Evolutionary conservation across 2,888 invertebrate species (phyloP), one percentile per base, ranked within the genome.

Genomic region (Apeira syringaria): DNA sequence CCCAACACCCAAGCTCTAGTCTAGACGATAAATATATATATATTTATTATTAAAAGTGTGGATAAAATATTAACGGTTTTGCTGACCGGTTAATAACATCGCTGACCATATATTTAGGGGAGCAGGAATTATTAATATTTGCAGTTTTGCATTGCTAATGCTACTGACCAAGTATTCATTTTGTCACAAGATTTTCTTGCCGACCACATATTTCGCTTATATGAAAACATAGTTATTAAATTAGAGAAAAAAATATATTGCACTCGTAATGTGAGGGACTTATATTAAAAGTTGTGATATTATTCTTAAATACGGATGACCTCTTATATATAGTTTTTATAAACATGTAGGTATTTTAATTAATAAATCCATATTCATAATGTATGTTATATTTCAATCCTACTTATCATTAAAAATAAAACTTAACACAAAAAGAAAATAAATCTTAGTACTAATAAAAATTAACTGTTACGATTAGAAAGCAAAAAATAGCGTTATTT

Each of bases 401-500:
- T 87, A 85, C 84, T 85, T 84, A 84, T 74, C 74, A 80, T 71
- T 64, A 77, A 79, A 52, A 53, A 44, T 74, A 68, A 80, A 77
- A 80, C 73, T 77, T 74, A 81, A 75, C 65, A 71, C 71, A 64
- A 68, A 64, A 74, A 68, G 60, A 76, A 80, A 72, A 66, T 20
- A 20, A 75, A 76, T 47, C 68, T 74, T 75, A 74, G 65, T 74
- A 74, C 76, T 77, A 80, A 78, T 76, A 71, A 78, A 80, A 83
- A 78, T 51, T 62, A 77, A 78, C 74, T 72, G 72, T 80, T 81
- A 77, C 71, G 60, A 77, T 78, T 74, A 80, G 59, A 80, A 85
- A 83, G 80, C 78, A 79, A 81, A 80, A 78, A 74, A 78, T 75
- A 80, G 80, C 77, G 72, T 80, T 82, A 81, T 68, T 72, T 79